phyloP scores from a whole-genome alignment of 2,797 vertebrate species.

The Cygnus olor region DNA sequence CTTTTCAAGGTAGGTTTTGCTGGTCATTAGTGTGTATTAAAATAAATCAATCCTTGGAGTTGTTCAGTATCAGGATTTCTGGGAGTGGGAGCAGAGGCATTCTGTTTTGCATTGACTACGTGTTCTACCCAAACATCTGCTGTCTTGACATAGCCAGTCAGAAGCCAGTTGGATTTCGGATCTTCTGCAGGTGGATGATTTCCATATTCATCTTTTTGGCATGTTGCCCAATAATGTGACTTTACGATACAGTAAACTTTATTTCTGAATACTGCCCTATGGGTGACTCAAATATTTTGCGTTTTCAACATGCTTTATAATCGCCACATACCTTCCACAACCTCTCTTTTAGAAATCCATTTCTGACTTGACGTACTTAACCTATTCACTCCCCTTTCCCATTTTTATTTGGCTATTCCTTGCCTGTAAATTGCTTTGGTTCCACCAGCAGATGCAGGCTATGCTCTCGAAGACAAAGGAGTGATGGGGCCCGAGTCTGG shows the following conservation, averaged over 20 bases:
- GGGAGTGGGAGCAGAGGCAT: not conserved
- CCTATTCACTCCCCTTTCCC: not conserved
- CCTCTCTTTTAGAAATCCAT: not conserved
- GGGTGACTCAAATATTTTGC: not conserved
- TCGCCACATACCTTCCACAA: fast-evolving
- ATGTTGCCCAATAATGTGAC: not conserved
- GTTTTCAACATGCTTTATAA: not conserved
- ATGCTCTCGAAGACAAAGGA: slow-evolving; percentile 38
- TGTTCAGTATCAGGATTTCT: not conserved
- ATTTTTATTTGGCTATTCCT: not conserved
- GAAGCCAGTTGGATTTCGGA: not conserved
- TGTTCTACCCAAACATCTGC: not conserved
- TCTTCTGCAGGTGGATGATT: not conserved
- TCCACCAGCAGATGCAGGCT: slow-evolving; percentile 45
- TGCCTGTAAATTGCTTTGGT: slow-evolving; percentile 20
- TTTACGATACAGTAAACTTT: not conserved
- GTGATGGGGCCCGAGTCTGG: slow-evolving; percentile 19
- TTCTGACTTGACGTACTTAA: not conserved
- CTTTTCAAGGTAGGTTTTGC: slow-evolving; percentile 90
- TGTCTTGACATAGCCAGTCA: not conserved
- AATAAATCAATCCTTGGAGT: not conserved
- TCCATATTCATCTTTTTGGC: not conserved
- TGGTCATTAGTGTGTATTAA: fast-evolving
- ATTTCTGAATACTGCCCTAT: not conserved
- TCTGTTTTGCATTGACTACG: not conserved